Evolutionary conservation across 2,113 vertebrate species (phyloP).

Genomic region (Myiopsitta monachus): DNA sequence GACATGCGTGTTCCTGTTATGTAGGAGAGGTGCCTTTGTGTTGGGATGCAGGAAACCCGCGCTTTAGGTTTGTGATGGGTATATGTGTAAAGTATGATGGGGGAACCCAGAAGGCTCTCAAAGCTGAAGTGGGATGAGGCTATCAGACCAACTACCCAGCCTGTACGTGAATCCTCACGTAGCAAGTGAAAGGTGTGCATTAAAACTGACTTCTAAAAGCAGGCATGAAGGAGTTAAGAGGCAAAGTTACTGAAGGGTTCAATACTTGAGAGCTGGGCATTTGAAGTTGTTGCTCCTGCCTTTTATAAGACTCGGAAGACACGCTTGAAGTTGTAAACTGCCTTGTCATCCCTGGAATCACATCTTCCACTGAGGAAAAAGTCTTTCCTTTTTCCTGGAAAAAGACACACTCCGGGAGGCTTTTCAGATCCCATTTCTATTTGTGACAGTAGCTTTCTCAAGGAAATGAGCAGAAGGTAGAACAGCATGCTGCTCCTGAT

Average conservation of each 20-base stretch:
- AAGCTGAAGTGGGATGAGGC: not conserved
- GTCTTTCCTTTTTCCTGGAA: constrained; percentile 28
- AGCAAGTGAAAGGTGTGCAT: not conserved
- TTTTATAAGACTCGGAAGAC: not conserved
- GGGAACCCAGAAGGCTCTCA: not conserved
- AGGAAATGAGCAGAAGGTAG: constrained; percentile 39
- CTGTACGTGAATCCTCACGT: not conserved
- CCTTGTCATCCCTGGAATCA: constrained; percentile 40
- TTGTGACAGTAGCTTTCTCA: constrained; percentile 37
- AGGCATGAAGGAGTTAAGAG: not conserved
- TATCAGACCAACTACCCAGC: not conserved
- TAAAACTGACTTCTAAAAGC: not conserved
- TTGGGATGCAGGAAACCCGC: not conserved
- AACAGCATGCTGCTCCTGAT: constrained; percentile 42
- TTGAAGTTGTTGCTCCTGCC: constrained; percentile 5
- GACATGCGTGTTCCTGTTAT: not conserved
- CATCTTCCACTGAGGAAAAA: constrained; percentile 19
- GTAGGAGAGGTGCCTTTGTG: not conserved
- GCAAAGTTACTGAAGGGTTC: not conserved
- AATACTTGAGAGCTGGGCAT: not conserved
- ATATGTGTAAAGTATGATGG: not conserved
- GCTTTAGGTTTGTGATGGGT: not conserved
- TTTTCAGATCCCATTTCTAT: constrained; percentile 49
- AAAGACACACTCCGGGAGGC: not conserved
- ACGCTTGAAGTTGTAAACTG: constrained; percentile 32